Base-by-base conservation (phyloP, 2,113 vertebrate species). In the Emydocephalus ijimae region DNA sequence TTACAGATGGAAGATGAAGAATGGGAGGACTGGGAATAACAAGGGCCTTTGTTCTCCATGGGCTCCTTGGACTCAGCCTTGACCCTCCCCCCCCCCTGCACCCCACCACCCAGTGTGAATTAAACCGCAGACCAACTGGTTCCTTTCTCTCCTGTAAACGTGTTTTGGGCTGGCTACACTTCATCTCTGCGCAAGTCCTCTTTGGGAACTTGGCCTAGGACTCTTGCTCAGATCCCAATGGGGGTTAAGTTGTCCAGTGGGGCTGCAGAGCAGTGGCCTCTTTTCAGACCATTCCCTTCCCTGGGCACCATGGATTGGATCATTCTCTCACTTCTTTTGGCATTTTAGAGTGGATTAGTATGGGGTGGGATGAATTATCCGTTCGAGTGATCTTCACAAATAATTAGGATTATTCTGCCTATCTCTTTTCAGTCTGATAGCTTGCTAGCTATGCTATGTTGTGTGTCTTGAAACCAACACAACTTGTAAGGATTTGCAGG, bases 1-100 rank as follows among this genome's bases (percentile, higher is more conserved):
- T 96, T 96, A 87, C 97, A 99, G 99, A 96, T 99, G 97, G 99
- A 98, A 92, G 98, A 99, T 18, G 99, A 98, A 94, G 99, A 99
- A 95, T 99, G 99, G 99, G 99, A 99, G 96, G 98, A 99, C 97
- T 99, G 99, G 99, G 98, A 99, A 93, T 99, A 97, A 98, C 96
- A 34, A 88, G 24, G 9, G 39, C 29, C 88, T 23, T 93, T 34
- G 88, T 94, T 96, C 93, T 94, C 95, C 95, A 93, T 2, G 94
- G 89, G 86, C 92, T 55, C 93, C 93, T 87, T 96, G 94, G 96
- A 95, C 96, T 96, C 96, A 69, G 94, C 95, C 88, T 91, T 95
- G 43, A 69, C 29, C 87, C 52, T 11, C 43, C 43, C 3, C 54
- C 92, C 34, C 87, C 69, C 45, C 34, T 10, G 5, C 64, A 18